phyloP scores from a whole-genome alignment of 2,113 vertebrate genomes.

The Diadophis punctatus region DNA sequence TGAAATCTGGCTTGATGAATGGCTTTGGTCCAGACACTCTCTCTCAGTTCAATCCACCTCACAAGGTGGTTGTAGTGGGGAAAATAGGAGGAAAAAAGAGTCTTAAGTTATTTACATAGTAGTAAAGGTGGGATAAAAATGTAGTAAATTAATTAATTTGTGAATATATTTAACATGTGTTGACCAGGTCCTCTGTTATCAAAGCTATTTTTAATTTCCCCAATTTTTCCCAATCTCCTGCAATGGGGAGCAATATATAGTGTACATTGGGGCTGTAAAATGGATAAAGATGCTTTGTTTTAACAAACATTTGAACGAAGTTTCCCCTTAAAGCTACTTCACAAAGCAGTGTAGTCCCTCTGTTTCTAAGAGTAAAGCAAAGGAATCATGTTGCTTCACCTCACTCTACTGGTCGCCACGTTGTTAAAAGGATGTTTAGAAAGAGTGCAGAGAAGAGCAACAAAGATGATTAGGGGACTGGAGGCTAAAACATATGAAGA shows the following conservation, averaged over 20 bases:
- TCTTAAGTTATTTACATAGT: background rate
- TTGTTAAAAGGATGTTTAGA: too few relatives aligned
- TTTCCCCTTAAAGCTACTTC: background rate
- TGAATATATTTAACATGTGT: background rate
- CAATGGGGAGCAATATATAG: background rate
- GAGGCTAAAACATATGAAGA: too few relatives aligned
- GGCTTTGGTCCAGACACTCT: background rate
- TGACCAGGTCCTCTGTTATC: background rate
- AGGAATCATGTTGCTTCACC: background rate
- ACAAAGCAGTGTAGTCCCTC: background rate
- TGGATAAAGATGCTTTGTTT: background rate
- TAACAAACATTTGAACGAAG: background rate
- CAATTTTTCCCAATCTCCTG: background rate
- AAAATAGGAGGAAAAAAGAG: background rate
- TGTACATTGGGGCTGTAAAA: background rate
- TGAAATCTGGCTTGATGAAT: background rate
- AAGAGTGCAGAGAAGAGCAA: too few relatives aligned
- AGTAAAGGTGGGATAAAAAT: background rate
- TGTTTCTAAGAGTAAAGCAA: background rate
- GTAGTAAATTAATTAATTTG: background rate
- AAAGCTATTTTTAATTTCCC: background rate
- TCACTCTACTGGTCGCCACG: too few relatives aligned
- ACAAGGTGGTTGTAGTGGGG: background rate
- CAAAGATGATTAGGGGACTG: too few relatives aligned
- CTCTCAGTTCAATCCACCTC: background rate